A percentile compares a stretch with the other conserved stretches of the same genome.
phyloP scores from a whole-genome alignment of 2,888 invertebrate species.

The Melanchra persicariae region DNA sequence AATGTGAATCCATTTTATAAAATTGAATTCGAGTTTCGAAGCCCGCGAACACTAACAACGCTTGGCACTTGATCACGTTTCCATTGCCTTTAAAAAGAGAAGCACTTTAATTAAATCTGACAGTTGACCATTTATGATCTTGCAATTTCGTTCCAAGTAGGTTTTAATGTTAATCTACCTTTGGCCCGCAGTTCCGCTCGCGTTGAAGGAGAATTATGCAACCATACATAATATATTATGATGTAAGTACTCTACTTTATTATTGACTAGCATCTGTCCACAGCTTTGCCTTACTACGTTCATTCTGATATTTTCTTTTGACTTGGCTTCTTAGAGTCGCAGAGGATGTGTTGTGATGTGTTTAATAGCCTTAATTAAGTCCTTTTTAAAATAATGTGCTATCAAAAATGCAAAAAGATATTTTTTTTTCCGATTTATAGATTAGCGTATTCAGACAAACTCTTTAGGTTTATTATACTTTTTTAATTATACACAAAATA shows the following conservation, averaged over 20 bases:
- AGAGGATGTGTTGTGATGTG: no score
- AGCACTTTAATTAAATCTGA: conserved; percentile 57
- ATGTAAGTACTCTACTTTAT: neutral
- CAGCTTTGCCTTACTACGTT: no score
- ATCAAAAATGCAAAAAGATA: no score
- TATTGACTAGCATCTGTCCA: neutral
- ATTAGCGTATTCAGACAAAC: no score
- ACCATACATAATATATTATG: conserved; percentile 3
- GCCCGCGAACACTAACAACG: conserved; percentile 35
- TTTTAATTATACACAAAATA: no score
- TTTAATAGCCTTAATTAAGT: no score
- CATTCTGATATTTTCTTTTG: no score
- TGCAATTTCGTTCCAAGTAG: conserved; percentile 18
- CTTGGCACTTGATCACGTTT: conserved; percentile 56
- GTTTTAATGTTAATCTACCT: conserved; percentile 18
- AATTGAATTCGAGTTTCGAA: conserved; percentile 52
- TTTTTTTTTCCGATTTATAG: no score
- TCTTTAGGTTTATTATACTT: no score
- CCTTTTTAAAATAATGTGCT: no score
- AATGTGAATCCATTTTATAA: conserved; percentile 35
- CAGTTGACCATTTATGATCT: conserved; percentile 56
- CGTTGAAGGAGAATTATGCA: conserved; percentile 5
- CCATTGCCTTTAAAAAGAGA: conserved; percentile 43
- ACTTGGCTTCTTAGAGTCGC: no score
- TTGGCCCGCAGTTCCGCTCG: neutral